A percentile compares a stretch with the other conserved stretches of the same genome.
Conservation (phyloP, 2,113 vertebrate species). For the Antechinus stuartii region DNA sequence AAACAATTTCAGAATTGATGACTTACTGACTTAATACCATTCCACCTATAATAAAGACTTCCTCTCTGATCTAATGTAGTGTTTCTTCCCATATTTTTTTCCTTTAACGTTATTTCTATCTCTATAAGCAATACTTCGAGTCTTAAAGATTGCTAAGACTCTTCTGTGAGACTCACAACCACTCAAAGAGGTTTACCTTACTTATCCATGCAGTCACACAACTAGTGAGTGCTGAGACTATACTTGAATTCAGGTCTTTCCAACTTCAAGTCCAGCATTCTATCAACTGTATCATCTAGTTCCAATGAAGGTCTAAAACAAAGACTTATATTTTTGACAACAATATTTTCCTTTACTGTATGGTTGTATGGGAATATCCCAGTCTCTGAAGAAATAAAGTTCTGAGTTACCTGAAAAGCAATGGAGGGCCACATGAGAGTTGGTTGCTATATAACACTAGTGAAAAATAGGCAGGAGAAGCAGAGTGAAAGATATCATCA, state of each 20-base stretch:
- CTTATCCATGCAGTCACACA: not conserved
- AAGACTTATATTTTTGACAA: not conserved
- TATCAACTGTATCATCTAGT: not conserved
- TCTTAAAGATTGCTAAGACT: not conserved
- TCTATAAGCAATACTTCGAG: not conserved
- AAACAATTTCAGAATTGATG: not conserved
- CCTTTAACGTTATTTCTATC: not conserved
- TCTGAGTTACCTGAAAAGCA: not conserved
- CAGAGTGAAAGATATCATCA: not conserved
- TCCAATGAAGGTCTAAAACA: not conserved
- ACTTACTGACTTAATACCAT: not conserved
- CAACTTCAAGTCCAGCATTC: not conserved
- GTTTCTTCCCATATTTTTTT: not conserved
- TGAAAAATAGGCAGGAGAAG: not conserved
- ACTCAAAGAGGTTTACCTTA: not conserved
- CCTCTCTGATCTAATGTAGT: not conserved
- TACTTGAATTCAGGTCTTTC: not conserved
- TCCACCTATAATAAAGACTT: not conserved
- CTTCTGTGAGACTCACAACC: not conserved
- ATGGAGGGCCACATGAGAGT: not conserved
- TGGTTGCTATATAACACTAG: not conserved
- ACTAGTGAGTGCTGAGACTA: not conserved
- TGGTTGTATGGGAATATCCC: not conserved
- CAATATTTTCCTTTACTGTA: not conserved
- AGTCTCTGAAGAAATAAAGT: not conserved